Conservation (phyloP, 1,140 invertebrate genomes). For the Drosophila pachea region DNA sequence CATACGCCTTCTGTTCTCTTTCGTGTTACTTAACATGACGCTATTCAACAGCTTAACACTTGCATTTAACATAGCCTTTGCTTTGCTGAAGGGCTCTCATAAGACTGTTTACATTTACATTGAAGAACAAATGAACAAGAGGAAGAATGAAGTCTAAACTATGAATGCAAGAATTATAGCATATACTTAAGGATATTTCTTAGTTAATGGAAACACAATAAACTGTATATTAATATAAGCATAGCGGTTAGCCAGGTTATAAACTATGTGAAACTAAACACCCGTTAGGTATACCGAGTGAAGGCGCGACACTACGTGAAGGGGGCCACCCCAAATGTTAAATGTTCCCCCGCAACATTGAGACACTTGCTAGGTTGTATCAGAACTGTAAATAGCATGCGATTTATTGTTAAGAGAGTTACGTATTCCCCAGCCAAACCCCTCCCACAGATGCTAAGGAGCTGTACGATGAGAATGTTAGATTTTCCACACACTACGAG, state of each 20-base stretch:
- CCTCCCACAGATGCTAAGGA: constrained; percentile 22
- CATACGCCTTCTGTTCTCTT: background rate
- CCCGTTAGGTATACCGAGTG: constrained; percentile 75
- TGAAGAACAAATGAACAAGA: constrained; percentile 22
- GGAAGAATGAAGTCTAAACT: background rate
- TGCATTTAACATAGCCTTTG: constrained; percentile 66
- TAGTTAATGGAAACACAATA: constrained; percentile 66
- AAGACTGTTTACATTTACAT: constrained; percentile 65
- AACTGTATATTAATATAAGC: constrained; percentile 40
- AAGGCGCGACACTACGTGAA: constrained; percentile 38
- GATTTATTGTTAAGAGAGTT: constrained; percentile 7
- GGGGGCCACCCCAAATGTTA: constrained; percentile 47
- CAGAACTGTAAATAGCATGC: constrained; percentile 60
- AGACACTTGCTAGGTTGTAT: constrained; percentile 72
- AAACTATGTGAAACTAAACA: constrained; percentile 62
- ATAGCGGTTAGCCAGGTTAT: constrained; percentile 54
- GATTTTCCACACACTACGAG: constrained; percentile 70
- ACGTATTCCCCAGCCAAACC: background rate
- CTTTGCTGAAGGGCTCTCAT: constrained; percentile 45
- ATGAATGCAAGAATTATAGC: constrained; percentile 33
- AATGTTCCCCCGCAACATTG: constrained; percentile 31
- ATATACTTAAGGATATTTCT: constrained; percentile 4
- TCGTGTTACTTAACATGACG: background rate
- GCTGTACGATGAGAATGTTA: constrained; percentile 58
- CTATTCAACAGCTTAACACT: constrained; percentile 9